A percentile compares a stretch with the other conserved stretches of the same genome.
Conservation (phyloP, 2,797 vertebrate genomes). For the Crocodylus rhombifer region DNA sequence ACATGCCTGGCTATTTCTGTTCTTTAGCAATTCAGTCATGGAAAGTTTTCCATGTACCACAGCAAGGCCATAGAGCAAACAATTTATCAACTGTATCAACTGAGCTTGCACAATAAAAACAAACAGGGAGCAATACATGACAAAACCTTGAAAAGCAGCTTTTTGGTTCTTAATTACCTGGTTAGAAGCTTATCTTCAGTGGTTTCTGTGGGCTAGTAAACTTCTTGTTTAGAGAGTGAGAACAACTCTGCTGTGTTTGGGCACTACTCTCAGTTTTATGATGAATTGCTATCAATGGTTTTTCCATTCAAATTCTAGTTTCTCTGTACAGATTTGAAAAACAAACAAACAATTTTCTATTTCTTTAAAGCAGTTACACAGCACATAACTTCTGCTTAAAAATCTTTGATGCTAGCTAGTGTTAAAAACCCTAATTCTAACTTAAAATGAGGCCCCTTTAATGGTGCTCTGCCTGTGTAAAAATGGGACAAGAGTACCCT, state of each 20-base stretch:
- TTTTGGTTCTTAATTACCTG: constrained; percentile 63
- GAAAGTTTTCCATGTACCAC: constrained; percentile 75
- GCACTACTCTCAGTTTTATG: constrained; percentile 45
- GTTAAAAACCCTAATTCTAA: neutral
- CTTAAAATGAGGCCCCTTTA: neutral
- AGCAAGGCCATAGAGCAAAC: constrained; percentile 74
- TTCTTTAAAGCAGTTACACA: neutral
- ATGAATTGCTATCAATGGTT: constrained; percentile 31
- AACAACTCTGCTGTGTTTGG: constrained; percentile 39
- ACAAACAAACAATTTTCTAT: constrained; percentile 26
- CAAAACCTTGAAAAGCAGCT: constrained; percentile 64
- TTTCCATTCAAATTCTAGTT: constrained; percentile 7
- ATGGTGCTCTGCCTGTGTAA: neutral
- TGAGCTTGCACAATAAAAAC: constrained; percentile 38
- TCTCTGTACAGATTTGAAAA: constrained; percentile 46
- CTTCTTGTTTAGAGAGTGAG: constrained; percentile 31
- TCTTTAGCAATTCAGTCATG: constrained; percentile 63
- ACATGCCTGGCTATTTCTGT: constrained; percentile 71
- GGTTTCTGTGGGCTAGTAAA: neutral
- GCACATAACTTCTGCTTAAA: neutral
- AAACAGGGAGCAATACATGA: constrained; percentile 58
- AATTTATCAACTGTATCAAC: constrained; percentile 68
- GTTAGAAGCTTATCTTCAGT: constrained; percentile 29
- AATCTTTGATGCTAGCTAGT: constrained; percentile 43
- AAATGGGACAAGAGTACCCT: neutral